Conservation (phyloP, 2,797 vertebrate genomes). For the Coilia nasus region DNA sequence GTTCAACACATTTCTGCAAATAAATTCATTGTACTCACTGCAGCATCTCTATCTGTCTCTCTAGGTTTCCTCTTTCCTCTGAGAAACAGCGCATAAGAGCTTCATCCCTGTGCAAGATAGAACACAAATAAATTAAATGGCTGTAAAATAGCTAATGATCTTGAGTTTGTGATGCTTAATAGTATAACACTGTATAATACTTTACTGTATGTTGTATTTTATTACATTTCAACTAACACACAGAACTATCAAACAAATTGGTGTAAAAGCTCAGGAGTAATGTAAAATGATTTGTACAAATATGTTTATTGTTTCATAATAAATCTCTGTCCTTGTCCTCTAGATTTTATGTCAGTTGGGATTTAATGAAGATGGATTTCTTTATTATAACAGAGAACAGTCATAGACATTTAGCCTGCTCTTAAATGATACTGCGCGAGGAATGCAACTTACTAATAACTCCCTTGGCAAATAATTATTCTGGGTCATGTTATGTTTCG, state of each 20-base stretch:
- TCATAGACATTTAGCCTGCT: neutral
- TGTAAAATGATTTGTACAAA: no score
- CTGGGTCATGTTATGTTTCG: neutral
- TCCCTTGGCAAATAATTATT: neutral
- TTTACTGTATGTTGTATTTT: no score
- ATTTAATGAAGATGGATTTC: neutral
- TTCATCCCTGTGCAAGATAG: conserved; percentile 80
- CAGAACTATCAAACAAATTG: no score
- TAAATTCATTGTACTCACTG: conserved; percentile 80
- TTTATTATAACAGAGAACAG: neutral
- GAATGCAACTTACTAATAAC: neutral
- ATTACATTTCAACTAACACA: no score
- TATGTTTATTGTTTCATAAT: no score
- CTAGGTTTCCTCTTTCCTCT: conserved; percentile 88
- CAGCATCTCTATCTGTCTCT: conserved; percentile 91
- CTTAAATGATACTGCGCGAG: neutral
- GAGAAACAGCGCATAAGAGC: conserved; percentile 88
- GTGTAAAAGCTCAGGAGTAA: no score
- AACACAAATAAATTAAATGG: neutral
- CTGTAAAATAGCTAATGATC: no score
- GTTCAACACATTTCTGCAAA: neutral
- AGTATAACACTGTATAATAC: no score
- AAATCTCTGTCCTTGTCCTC: neutral
- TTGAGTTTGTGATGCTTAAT: no score
- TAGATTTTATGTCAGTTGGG: neutral